Base-by-base conservation (phyloP, 2,113 vertebrate species). In the Tympanuchus pallidicinctus region DNA sequence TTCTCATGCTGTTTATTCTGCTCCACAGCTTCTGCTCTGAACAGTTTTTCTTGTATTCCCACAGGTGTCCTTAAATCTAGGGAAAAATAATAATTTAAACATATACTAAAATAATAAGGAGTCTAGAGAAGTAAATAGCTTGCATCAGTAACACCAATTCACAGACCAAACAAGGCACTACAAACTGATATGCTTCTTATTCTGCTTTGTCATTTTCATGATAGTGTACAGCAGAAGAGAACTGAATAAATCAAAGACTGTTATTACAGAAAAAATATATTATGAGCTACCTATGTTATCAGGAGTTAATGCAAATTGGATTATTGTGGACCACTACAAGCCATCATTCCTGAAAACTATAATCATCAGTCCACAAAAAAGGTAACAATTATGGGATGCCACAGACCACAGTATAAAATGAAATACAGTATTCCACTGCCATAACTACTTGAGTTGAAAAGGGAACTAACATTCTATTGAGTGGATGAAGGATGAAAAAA, bases 281-380 rank as follows among this genome's bases (percentile, higher is more conserved):
- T 90, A 34, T 57, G 56, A 56, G 21, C 27, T 77, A 70, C n/a
- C 57, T 66, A 50, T 45, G 43, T 91, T 92, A 89, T 61, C 78
- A 89, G 32, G 70, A 86, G 57, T 94, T 89, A 96, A 94, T 78
- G 50, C 57, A 75, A 67, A 67, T 67, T 70, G 12, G 72, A 67
- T 89, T 94, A 88, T 76, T 54, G 86, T 89, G 73, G 50, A 92
- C 80, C 36, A 69, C 56, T 85, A 27, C n/a, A 70, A 82, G 74
- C 94, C 52, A 52, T 94, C 76, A 92, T 73, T 91, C 63, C 25
- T 87, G 71, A 42, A 65, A 85, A 48, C 43, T 86, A 28, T 56
- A 93, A 86, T 69, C 56, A 76, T 73, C n/a, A 64, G 80, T 86
- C 78, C 79, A 89, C 85, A 86, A 63, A 90, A 70, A 78, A 75